A percentile compares a stretch with the other conserved stretches of the same genome.
These are phyloP conservation scores for Ceratina japonica DNA, from an alignment of 1,140 invertebrate species.

Conservation along the genomic window DNA sequence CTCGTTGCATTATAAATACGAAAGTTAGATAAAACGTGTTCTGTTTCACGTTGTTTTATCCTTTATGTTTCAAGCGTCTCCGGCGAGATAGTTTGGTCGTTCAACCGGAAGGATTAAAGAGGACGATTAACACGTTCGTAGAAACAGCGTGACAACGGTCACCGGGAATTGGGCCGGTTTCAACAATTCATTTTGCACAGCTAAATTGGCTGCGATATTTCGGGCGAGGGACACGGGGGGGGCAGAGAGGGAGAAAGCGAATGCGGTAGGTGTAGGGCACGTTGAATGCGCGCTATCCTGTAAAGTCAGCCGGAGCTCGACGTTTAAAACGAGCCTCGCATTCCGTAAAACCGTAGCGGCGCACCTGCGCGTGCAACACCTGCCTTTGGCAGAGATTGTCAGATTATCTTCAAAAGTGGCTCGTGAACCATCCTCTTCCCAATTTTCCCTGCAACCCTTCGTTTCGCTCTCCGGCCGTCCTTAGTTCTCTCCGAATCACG, in stretches of 20 bases:
- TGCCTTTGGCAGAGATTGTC: slow-evolving; percentile 40
- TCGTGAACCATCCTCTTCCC: slow-evolving; percentile 10
- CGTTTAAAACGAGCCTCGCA: slow-evolving; percentile 11
- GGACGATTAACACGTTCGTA: slow-evolving; percentile 43
- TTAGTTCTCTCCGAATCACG: too few species aligned
- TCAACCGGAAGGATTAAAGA: slow-evolving; percentile 12
- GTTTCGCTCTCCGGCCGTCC: too few species aligned
- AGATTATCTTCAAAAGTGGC: slow-evolving; percentile 40
- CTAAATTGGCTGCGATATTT: slow-evolving; percentile 49
- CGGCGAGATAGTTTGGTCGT: slow-evolving; percentile 7
- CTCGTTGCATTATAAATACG: too few species aligned
- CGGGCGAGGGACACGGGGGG: background rate
- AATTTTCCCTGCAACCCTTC: too few species aligned
- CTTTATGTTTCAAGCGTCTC: background rate
- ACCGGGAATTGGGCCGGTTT: slow-evolving; percentile 31
- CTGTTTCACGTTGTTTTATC: too few species aligned
- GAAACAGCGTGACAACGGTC: slow-evolving; percentile 38
- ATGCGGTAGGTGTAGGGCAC: too few species aligned
- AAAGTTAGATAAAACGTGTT: too few species aligned
- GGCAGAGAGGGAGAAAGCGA: too few species aligned
- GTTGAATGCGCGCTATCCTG: slow-evolving; percentile 20
- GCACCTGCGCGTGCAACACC: slow-evolving; percentile 34
- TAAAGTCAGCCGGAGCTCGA: background rate
- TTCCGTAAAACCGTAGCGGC: background rate
- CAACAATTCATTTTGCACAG: slow-evolving; percentile 43